These are phyloP conservation scores for Chelonoidis abingdonii DNA, from an alignment of 2,113 vertebrate species.

Conservation along the genomic window DNA sequence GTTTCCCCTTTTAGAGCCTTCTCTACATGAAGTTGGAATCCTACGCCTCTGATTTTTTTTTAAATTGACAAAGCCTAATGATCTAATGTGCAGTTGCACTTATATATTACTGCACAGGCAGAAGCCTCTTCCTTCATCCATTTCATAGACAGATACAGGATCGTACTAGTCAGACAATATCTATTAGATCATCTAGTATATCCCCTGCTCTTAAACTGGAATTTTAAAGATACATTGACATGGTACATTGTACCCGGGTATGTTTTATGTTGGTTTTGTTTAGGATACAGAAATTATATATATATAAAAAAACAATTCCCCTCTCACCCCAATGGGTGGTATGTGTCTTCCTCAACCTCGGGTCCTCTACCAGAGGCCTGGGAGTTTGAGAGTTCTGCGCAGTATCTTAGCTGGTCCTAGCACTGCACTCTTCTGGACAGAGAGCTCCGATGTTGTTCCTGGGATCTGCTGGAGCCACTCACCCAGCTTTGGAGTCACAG, in stretches of 20 bases:
- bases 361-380: too few relatives aligned
- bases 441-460: too few relatives aligned
- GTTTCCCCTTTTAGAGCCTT: not conserved
- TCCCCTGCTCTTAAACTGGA: not conserved
- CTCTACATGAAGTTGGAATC: not conserved
- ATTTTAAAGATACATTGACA: not conserved
- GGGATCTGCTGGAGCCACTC: too few relatives aligned
- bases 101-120: not conserved
- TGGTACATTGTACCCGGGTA: fast-evolving
- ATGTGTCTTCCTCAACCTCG: too few relatives aligned
- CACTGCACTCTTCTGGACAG: too few relatives aligned
- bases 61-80: not conserved
- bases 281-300: not conserved
- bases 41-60: fast-evolving
- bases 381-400: too few relatives aligned
- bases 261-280: not conserved
- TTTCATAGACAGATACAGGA: fast-evolving
- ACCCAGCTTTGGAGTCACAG: too few relatives aligned
- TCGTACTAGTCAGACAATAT: not conserved
- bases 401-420: too few relatives aligned
- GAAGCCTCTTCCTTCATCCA: fast-evolving
- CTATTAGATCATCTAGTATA: not conserved
- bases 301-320: too few relatives aligned
- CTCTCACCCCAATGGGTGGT: too few relatives aligned
- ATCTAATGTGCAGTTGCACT: not conserved